Evolutionary conservation across 2,888 invertebrate genomes (phyloP).

Genomic region (Drosophila rubida): DNA sequence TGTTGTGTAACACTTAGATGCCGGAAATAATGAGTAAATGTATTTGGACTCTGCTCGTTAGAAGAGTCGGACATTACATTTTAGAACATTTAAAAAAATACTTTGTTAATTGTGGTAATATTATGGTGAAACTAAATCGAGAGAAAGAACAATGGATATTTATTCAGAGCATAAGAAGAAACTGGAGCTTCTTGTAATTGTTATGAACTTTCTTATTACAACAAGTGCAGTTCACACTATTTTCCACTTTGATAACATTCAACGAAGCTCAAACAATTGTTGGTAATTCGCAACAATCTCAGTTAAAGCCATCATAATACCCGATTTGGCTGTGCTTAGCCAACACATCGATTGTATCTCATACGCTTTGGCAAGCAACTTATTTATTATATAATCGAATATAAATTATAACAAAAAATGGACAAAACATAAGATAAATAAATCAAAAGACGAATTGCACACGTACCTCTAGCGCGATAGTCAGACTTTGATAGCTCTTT

Average conservation of each 20-base stretch:
- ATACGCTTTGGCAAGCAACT: slow-evolving; percentile 20
- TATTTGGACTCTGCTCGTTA: slow-evolving; percentile 19
- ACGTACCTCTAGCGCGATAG: slow-evolving; percentile 68
- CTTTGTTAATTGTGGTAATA: neutral
- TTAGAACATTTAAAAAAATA: slow-evolving; percentile 5
- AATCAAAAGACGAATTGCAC: slow-evolving; percentile 73
- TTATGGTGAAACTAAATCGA: neutral
- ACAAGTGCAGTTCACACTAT: neutral
- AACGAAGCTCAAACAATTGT: neutral
- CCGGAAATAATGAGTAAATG: slow-evolving; percentile 46
- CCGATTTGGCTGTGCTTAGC: neutral
- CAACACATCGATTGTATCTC: slow-evolving; percentile 10
- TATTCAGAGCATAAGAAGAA: neutral
- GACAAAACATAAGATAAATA: slow-evolving; percentile 47
- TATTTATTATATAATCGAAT: slow-evolving; percentile 37
- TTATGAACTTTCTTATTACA: slow-evolving; percentile 11
- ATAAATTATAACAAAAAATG: slow-evolving; percentile 30
- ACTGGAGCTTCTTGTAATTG: neutral
- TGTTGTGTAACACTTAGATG: slow-evolving; percentile 41
- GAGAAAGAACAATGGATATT: slow-evolving; percentile 21
- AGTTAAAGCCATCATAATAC: neutral
- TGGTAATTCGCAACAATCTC: neutral
- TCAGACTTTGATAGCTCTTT: slow-evolving; percentile 66
- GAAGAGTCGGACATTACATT: slow-evolving; percentile 13
- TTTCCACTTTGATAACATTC: neutral